phyloP scores from a whole-genome alignment of 2,113 vertebrate genomes.

The Gorsachius goisagi region DNA sequence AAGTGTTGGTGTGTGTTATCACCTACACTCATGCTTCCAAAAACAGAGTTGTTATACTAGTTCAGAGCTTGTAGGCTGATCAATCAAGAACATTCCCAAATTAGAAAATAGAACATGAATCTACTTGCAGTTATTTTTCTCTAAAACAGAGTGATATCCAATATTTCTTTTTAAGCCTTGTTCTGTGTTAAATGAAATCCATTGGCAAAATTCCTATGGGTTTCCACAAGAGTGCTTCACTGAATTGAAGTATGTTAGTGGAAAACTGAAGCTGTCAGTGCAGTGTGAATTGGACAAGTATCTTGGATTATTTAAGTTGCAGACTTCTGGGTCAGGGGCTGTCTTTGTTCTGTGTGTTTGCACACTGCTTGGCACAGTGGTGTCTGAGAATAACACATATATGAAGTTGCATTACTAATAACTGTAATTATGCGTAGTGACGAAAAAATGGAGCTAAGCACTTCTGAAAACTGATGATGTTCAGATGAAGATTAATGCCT shows the following conservation, averaged over 20 bases:
- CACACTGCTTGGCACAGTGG: neutral
- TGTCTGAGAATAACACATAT: neutral
- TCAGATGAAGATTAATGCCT: neutral
- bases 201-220: neutral
- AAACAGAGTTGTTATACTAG: neutral
- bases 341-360: neutral
- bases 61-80: neutral
- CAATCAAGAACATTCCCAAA: neutral
- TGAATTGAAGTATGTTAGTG: neutral
- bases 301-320: neutral
- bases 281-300: neutral
- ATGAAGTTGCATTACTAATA: neutral
- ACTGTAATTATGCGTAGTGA: neutral
- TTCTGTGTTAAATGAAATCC: neutral
- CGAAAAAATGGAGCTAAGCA: neutral
- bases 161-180: neutral
- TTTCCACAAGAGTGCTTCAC: neutral
- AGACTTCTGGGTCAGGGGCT: neutral
- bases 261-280: neutral
- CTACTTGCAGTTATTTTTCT: neutral
- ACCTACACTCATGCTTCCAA: neutral
- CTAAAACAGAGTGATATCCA: neutral
- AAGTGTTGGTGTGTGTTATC: neutral
- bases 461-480: neutral
- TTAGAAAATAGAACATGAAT: neutral